Evolutionary conservation across 37 sponge, comb jelly and placozoan species (phyloP).

Genomic region (Ephydatia muelleri): DNA sequence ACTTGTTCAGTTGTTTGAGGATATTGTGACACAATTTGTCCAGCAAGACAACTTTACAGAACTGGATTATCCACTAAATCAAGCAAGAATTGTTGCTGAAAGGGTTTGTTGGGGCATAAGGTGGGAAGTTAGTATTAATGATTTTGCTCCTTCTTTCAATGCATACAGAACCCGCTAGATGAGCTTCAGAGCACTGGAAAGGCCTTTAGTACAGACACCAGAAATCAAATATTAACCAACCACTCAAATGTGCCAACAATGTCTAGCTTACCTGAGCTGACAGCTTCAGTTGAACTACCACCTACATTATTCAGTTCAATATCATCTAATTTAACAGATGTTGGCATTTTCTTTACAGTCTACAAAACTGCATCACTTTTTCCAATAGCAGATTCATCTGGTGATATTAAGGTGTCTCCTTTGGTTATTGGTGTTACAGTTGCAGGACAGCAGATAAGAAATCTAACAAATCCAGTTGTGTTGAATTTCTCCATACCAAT

Average conservation of each 20-base stretch:
- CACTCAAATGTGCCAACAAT: not conserved
- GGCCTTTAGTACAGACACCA: not conserved
- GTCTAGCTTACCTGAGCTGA: not conserved
- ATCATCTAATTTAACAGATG: not conserved
- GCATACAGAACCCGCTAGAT: not conserved
- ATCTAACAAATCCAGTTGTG: not conserved
- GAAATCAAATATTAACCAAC: not conserved
- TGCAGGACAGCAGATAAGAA: not conserved
- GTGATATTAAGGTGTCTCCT: not conserved
- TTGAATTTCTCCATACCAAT: not conserved
- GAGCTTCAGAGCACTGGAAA: not conserved
- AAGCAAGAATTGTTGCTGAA: conserved; percentile 15
- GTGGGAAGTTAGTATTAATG: not conserved
- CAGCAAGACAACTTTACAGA: conserved; percentile 14
- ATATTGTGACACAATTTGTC: conserved; percentile 14
- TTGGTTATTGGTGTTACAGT: not conserved
- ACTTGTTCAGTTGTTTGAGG: conserved; percentile 43
- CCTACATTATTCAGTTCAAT: not conserved
- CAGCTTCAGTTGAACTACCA: conserved; percentile 13
- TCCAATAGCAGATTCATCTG: not conserved
- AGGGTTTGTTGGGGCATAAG: conserved; percentile 9
- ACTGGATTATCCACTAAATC: not conserved
- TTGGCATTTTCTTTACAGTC: conserved; percentile 16
- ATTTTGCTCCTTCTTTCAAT: not conserved
- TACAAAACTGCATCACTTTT: conserved; percentile 13